These are phyloP conservation scores for Galagoides demidoff DNA, from an alignment of 2,797 vertebrate species.

Conservation along the genomic window DNA sequence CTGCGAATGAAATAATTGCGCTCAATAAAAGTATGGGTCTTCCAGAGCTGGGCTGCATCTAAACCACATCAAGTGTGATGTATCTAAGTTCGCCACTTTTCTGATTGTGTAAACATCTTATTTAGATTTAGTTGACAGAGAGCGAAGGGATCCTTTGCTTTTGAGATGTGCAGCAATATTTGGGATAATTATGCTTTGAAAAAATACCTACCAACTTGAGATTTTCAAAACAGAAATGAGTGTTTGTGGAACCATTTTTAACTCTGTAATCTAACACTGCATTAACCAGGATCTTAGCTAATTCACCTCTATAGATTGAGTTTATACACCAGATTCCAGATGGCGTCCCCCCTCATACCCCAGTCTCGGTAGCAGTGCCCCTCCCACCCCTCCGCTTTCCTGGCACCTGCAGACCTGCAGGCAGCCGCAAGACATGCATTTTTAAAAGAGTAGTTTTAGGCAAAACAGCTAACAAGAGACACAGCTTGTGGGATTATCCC, in stretches of 20 bases:
- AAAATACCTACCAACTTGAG: not conserved
- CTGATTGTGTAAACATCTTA: not conserved
- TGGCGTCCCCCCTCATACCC: too few relatives aligned
- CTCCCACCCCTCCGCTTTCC: too few relatives aligned
- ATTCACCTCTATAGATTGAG: not conserved
- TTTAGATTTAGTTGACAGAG: not conserved
- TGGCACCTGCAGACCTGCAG: too few relatives aligned
- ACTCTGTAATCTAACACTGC: not conserved
- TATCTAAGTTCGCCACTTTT: not conserved
- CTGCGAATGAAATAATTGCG: not conserved
- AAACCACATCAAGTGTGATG: not conserved
- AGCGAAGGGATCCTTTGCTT: not conserved
- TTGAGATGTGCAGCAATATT: not conserved
- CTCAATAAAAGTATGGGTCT: not conserved
- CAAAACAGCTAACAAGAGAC: too few relatives aligned
- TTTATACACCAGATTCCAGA: not conserved
- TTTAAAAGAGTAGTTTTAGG: too few relatives aligned
- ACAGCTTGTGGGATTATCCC: too few relatives aligned
- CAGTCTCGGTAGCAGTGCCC: too few relatives aligned
- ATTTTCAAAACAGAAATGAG: not conserved
- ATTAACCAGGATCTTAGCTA: not conserved
- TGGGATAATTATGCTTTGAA: not conserved
- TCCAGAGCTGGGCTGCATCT: not conserved
- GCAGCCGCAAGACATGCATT: too few relatives aligned
- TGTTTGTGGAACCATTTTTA: not conserved